Evolutionary conservation across 1,140 invertebrate species (phyloP), one percentile per base, ranked within the genome.

Genomic region (Macrotrachela quadricornifera): DNA sequence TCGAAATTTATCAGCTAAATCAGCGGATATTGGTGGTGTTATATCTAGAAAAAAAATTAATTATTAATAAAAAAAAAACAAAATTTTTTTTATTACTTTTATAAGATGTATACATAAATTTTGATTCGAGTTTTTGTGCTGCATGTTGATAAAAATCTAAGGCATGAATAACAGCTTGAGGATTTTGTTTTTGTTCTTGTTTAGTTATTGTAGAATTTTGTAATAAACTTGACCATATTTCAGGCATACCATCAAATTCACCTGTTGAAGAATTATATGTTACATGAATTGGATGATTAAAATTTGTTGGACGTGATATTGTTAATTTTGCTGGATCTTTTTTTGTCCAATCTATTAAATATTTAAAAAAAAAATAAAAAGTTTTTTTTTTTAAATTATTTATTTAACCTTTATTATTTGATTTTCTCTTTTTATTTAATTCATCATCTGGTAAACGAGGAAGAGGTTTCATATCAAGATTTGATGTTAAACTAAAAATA

Each of bases 111-210:
- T 56, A 56, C 49, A 51, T 56, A n/a, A 45, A 51, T 38, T 56
- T 51, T 18, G 49, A 51, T 14, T 17, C 41, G 2, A 2, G 17
- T 49, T 44, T 49, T 54, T 48, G 17, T 46, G 30, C 9, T 49
- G 53, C 21, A 17, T 43, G 39, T 39, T 56, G 47, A 43, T 56
- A 51, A 51, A 51, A 56, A 48, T 51, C 49, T 41, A 97, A 77
- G 40, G 94, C 91, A 76, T 97, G 91, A 49, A 99, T 73, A 42
- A 99, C 90, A 56, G 91, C 91, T 71, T 97, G 91, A 9, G 92
- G 92, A 76, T 99, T 96, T 66, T 92, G 91, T 74, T 94, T 92
- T 69, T 96, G 91, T 64, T 97, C 92, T 68, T 86, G 84, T 70
- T 95, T 94, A 70, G 85, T 90, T 67, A 97, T 97, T 70, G 95